Percentiles rank a stretch among this genome's conserved stretches.
phyloP scores from a whole-genome alignment of 1,140 invertebrate species.

The Drosophila nebulosa region DNA sequence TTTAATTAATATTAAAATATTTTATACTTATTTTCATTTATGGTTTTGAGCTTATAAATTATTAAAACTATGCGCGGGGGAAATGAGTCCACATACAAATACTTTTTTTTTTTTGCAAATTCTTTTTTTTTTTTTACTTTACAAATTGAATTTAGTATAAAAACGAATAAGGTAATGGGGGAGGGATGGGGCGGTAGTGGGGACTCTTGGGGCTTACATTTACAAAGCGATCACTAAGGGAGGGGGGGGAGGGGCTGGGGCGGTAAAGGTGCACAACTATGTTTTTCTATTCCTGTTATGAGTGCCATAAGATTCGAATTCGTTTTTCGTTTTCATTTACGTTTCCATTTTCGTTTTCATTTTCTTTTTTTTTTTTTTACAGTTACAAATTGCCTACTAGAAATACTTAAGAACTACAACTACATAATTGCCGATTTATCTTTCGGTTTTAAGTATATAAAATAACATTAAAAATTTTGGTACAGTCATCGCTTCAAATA shows the following conservation, averaged over 20 bases:
- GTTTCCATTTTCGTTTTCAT: neutral
- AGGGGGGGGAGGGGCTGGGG: no score
- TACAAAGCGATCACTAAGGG: slow-evolving; percentile 42
- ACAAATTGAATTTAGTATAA: slow-evolving; percentile 53
- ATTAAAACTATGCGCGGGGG: slow-evolving; percentile 68
- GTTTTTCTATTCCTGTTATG: slow-evolving; percentile 8
- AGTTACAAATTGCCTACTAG: slow-evolving; percentile 63
- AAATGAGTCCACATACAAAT: slow-evolving; percentile 37
- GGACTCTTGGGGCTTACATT: slow-evolving; percentile 30
- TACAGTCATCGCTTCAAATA: slow-evolving; percentile 69
- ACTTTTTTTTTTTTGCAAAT: no score
- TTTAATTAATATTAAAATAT: slow-evolving; percentile 68
- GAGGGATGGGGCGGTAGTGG: slow-evolving; percentile 1
- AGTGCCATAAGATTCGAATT: neutral
- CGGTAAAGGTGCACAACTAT: slow-evolving; percentile 37
- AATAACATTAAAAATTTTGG: slow-evolving; percentile 79
- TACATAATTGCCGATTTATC: slow-evolving; percentile 37
- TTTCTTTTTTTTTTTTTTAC: slow-evolving; percentile 37
- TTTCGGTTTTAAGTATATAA: slow-evolving; percentile 20
- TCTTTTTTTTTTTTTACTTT: slow-evolving; percentile 9
- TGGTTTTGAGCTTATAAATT: slow-evolving; percentile 73
- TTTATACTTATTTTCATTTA: slow-evolving; percentile 17
- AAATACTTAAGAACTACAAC: slow-evolving; percentile 66
- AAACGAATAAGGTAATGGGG: slow-evolving; percentile 22
- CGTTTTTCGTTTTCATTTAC: neutral